Conservation (phyloP, 2,797 vertebrate genomes). For the Malurus splendens region DNA sequence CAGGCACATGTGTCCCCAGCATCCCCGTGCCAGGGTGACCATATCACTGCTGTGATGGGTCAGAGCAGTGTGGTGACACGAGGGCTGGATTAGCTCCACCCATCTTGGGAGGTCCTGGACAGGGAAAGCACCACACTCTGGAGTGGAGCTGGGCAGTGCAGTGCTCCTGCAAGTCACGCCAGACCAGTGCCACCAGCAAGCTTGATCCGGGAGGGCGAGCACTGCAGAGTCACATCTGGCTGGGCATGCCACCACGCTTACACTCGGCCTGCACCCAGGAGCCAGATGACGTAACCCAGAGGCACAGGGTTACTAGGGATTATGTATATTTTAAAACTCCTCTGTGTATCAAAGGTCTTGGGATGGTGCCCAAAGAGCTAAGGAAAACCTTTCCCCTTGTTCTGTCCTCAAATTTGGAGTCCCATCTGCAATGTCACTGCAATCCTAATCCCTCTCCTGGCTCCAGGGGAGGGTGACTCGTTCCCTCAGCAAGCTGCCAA, state of each 20-base stretch:
- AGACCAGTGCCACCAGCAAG: neutral
- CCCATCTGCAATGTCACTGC: neutral
- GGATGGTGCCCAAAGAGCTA: neutral
- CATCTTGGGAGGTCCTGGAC: fast-evolving
- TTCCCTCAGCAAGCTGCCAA: neutral
- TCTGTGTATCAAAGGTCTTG: neutral
- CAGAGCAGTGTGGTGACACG: fast-evolving
- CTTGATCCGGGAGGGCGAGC: fast-evolving
- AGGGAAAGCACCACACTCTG: fast-evolving
- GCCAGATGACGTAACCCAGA: neutral
- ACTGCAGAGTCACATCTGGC: fast-evolving
- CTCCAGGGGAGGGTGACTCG: neutral
- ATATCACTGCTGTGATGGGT: neutral
- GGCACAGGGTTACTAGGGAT: fast-evolving
- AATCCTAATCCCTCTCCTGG: neutral
- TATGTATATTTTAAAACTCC: neutral
- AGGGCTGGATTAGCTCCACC: neutral
- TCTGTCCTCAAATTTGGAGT: neutral
- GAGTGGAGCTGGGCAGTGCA: neutral
- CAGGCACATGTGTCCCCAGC: neutral
- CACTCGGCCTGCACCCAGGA: fast-evolving
- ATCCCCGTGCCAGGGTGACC: fast-evolving
- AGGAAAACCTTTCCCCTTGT: neutral
- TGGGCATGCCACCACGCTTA: fast-evolving
- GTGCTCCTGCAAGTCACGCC: neutral